Conservation (phyloP, 2,113 vertebrate species). For the Mus spicilegus region DNA sequence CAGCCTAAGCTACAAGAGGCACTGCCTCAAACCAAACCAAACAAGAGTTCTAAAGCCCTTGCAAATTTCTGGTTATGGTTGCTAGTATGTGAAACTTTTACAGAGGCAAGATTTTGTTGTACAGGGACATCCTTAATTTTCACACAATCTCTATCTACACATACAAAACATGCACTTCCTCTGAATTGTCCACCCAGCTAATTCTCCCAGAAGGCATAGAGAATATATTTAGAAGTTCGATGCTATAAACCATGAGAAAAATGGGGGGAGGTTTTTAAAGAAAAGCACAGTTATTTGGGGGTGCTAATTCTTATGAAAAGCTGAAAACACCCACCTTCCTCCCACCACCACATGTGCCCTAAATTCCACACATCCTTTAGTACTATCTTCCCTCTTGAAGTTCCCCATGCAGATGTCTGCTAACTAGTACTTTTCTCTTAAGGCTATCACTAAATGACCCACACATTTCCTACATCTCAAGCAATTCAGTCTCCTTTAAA, state of each 20-base stretch:
- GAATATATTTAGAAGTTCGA: neutral
- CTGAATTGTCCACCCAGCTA: accelerated
- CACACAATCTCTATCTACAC: neutral
- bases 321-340: neutral
- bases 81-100: neutral
- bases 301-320: neutral
- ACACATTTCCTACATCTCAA: neutral
- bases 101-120: neutral
- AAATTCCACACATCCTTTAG: neutral
- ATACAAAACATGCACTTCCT: neutral
- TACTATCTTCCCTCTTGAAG: neutral
- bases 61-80: neutral
- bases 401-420: neutral
- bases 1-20: neutral
- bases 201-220: neutral
- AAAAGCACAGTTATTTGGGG: neutral
- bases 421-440: neutral
- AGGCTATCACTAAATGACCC: neutral
- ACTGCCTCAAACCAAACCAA: neutral
- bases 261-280: too few relatives aligned
- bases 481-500: neutral
- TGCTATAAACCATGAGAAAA: neutral
- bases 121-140: neutral
- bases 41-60: neutral
- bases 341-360: accelerated